A percentile compares a stretch with the other conserved stretches of the same genome.
Evolutionary conservation across 2,888 invertebrate species (phyloP).

Genomic region (Gasteruption jaculator): DNA sequence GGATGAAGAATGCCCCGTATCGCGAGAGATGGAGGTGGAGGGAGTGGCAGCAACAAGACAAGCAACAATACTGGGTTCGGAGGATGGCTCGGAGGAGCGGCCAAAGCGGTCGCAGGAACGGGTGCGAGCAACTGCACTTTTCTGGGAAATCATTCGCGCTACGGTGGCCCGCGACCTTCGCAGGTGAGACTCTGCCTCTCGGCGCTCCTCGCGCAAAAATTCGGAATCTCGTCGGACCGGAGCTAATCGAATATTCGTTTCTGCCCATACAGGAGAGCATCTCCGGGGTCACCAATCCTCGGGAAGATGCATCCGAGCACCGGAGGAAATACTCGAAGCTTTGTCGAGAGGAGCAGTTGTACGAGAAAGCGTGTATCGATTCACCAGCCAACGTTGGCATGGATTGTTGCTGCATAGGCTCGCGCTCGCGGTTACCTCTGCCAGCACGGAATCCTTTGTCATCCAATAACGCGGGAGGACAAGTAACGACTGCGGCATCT

Average conservation of each 20-base stretch:
- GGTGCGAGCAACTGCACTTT: conserved; percentile 55
- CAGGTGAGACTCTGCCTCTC: conserved; percentile 38
- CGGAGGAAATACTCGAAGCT: too few species aligned
- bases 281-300: too few species aligned
- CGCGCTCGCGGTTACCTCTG: conserved; percentile 40
- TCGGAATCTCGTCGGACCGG: not conserved
- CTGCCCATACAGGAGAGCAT: too few species aligned
- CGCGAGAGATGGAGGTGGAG: conserved; percentile 44
- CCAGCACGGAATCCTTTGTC: too few species aligned
- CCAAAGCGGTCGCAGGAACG: conserved; percentile 39
- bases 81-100: conserved; percentile 44
- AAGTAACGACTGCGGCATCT: conserved; percentile 16
- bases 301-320: conserved; percentile 32
- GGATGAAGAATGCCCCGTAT: conserved; percentile 51
- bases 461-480: conserved; percentile 16
- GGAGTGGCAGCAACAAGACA: conserved; percentile 35
- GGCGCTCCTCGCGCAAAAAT: not conserved
- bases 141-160: conserved; percentile 68
- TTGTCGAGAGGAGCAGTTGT: too few species aligned
- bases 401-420: conserved; percentile 46
- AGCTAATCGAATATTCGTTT: not conserved
- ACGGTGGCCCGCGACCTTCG: conserved; percentile 62
- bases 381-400: conserved; percentile 32
- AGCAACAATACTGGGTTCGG: conserved; percentile 31
- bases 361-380: too few species aligned